Conservation (phyloP, 2,888 invertebrate species). For the Brachyopa scutellaris region DNA sequence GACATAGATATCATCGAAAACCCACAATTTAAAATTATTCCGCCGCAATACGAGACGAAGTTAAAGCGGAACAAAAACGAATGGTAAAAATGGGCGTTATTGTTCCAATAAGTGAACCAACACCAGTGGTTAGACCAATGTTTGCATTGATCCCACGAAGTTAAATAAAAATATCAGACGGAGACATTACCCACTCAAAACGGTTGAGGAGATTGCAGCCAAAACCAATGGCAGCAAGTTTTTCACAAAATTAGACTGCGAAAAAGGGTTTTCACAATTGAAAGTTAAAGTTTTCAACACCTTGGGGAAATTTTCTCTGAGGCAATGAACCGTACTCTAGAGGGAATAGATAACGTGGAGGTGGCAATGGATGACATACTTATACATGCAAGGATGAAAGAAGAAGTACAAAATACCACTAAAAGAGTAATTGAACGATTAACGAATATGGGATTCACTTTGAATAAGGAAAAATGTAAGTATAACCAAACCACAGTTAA, state of each 20-base stretch:
- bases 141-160: constrained; percentile 50
- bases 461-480: constrained; percentile 25
- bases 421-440: constrained; percentile 1
- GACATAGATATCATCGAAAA: constrained; percentile 48
- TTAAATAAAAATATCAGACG: constrained; percentile 49
- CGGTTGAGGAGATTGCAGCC: too few species aligned
- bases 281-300: too few species aligned
- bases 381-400: constrained; percentile 56
- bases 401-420: constrained; percentile 1
- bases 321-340: constrained; percentile 57
- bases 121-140: constrained; percentile 61
- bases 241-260: too few species aligned
- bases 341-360: constrained; percentile 60
- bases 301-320: constrained; percentile 45
- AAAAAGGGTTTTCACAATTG: too few species aligned
- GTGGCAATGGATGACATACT: too few species aligned
- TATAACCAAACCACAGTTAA: constrained; percentile 8
- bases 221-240: too few species aligned
- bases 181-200: constrained; percentile 35
- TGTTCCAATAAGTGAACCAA: constrained; percentile 47
- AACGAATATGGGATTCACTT: not conserved
- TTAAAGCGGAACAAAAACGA: constrained; percentile 55
- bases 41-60: constrained; percentile 43
- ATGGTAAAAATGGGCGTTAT: constrained; percentile 52
- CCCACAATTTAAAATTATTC: constrained; percentile 40